These are phyloP conservation scores for Staurois parvus DNA, from an alignment of 2,797 vertebrate species.

Conservation along the genomic window DNA sequence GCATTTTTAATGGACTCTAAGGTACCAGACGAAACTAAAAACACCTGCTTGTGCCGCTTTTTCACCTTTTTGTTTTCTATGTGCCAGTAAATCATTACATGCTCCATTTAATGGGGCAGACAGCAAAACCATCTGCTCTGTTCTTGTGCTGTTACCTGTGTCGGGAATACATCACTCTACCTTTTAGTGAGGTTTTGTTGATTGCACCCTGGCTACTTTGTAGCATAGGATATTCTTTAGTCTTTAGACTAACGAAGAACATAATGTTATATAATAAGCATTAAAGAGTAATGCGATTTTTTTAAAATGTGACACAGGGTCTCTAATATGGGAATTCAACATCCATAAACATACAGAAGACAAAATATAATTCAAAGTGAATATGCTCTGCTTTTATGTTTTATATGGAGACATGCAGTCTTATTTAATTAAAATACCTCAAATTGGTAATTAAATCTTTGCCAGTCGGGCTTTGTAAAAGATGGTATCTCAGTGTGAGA, in stretches of 20 bases:
- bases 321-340: neutral
- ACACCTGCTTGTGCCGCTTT: conserved; percentile 63
- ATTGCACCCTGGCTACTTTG: neutral
- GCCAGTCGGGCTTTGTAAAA: neutral
- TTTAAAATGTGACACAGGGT: neutral
- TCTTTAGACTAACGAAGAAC: neutral
- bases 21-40: conserved; percentile 41
- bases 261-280: neutral
- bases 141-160: conserved; percentile 67
- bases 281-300: neutral
- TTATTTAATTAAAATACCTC: neutral
- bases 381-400: neutral
- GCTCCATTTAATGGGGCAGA: conserved; percentile 67
- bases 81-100: conserved; percentile 71
- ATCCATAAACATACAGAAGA: neutral
- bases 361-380: neutral
- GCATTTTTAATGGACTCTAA: conserved; percentile 58
- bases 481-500: neutral
- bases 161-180: conserved; percentile 68
- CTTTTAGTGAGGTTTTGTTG: conserved; percentile 68
- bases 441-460: neutral
- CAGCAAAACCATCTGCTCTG: conserved; percentile 72
- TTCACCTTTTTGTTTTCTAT: conserved; percentile 59
- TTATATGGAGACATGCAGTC: neutral
- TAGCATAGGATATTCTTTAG: neutral